Evolutionary conservation across 2,797 vertebrate genomes (phyloP).

Genomic region (Tragopan temminckii): DNA sequence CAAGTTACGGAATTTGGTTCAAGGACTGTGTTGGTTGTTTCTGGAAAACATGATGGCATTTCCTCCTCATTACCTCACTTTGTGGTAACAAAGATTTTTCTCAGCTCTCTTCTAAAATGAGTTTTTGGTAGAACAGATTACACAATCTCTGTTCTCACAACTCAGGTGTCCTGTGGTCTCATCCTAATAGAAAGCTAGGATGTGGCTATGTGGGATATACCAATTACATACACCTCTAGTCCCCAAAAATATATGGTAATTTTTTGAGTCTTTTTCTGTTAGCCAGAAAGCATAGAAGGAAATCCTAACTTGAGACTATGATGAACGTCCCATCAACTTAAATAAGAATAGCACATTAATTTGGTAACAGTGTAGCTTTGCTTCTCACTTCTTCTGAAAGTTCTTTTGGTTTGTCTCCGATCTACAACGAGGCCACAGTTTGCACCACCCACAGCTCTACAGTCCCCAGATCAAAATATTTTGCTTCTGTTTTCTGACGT

Average conservation of each 20-base stretch:
- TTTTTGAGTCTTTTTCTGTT: neutral
- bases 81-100: neutral
- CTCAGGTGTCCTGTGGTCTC: neutral
- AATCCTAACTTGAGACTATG: neutral
- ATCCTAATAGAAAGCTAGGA: neutral
- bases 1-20: neutral
- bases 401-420: slow-evolving; percentile 51
- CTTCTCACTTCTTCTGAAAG: slow-evolving; percentile 29
- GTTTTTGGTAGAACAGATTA: neutral
- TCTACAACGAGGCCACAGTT: slow-evolving; percentile 55
- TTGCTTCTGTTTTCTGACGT: slow-evolving; percentile 74
- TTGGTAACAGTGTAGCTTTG: slow-evolving; percentile 23
- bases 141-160: neutral
- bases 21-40: neutral
- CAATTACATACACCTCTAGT: neutral
- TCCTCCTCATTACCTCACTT: neutral
- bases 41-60: neutral
- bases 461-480: slow-evolving; percentile 75
- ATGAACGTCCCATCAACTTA: neutral
- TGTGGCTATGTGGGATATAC: neutral
- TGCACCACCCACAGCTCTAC: slow-evolving; percentile 66
- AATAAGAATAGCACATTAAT: neutral
- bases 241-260: neutral
- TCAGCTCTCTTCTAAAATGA: neutral
- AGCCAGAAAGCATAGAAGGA: neutral